Percentiles rank a stretch among this genome's conserved stretches.
phyloP scores from a whole-genome alignment of 2,888 invertebrate species.

The Unio delphinus region DNA sequence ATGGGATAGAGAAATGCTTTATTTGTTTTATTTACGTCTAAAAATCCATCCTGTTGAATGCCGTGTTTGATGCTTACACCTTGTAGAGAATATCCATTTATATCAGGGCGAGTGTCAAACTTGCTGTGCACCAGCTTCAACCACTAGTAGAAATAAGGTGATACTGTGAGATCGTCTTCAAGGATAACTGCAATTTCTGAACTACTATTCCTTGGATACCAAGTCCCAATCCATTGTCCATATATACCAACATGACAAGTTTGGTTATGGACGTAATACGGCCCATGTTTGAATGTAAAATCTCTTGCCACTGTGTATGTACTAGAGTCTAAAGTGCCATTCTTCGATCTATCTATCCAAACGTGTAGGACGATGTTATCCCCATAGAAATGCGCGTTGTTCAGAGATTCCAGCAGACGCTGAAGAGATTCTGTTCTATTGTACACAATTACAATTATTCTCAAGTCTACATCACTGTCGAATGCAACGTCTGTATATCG shows the following conservation, averaged over 20 bases:
- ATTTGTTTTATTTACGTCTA: constrained; percentile 20
- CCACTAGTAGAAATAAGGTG: constrained; percentile 46
- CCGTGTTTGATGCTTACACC: constrained; percentile 35
- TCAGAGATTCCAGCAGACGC: too few species aligned
- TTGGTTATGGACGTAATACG: too few species aligned
- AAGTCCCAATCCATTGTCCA: constrained; percentile 36
- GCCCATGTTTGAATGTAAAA: too few species aligned
- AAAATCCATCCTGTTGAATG: constrained; percentile 10
- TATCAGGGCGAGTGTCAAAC: constrained; percentile 24
- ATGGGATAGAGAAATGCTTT: constrained; percentile 37
- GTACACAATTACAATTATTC: too few species aligned
- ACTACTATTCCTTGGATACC: constrained; percentile 28
- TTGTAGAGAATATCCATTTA: constrained; percentile 42
- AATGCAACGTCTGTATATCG: too few species aligned
- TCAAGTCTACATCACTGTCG: too few species aligned
- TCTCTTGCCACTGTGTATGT: too few species aligned
- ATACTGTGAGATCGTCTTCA: constrained; percentile 53
- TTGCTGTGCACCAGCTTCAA: constrained; percentile 39
- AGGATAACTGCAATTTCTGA: constrained; percentile 48
- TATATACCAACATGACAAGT: constrained; percentile 15
- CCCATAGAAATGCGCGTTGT: too few species aligned
- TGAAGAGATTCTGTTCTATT: too few species aligned
- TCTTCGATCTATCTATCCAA: too few species aligned
- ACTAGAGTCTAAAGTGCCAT: too few species aligned
- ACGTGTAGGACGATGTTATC: too few species aligned